Evolutionary conservation across 2,888 invertebrate genomes (phyloP).

Genomic region (Priocnemis perturbator): DNA sequence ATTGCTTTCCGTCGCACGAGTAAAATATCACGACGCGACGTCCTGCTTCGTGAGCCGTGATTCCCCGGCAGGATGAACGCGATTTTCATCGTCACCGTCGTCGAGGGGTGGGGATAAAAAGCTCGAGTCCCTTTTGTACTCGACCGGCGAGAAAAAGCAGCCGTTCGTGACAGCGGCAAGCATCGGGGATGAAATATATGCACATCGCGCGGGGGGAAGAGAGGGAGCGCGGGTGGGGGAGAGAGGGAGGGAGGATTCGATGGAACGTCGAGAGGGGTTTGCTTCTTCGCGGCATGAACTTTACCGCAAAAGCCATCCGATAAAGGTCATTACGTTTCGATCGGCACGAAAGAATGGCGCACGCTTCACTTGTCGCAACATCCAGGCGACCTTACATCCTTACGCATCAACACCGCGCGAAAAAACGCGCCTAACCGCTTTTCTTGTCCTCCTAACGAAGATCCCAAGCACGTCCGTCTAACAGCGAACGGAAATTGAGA

Average conservation of each 20-base stretch:
- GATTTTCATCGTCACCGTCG: slow-evolving; percentile 19
- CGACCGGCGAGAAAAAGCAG: slow-evolving; percentile 49
- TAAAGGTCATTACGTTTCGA: slow-evolving; percentile 64
- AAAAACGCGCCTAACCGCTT: too few species aligned
- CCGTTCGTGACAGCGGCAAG: slow-evolving; percentile 44
- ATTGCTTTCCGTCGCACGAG: too few species aligned
- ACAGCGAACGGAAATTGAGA: too few species aligned
- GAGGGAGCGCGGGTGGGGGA: slow-evolving; percentile 13
- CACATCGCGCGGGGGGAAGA: slow-evolving; percentile 15
- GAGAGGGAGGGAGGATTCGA: slow-evolving; percentile 30
- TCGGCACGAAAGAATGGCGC: slow-evolving; percentile 34
- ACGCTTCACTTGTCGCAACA: too few species aligned
- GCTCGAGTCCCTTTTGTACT: slow-evolving; percentile 59
- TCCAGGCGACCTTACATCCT: too few species aligned
- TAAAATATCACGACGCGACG: background rate
- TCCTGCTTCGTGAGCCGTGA: slow-evolving; percentile 24
- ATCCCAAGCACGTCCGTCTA: too few species aligned
- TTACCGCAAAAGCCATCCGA: slow-evolving; percentile 56
- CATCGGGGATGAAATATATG: slow-evolving; percentile 61
- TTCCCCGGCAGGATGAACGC: slow-evolving; percentile 1
- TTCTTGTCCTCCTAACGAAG: too few species aligned
- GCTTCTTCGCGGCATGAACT: slow-evolving; percentile 30
- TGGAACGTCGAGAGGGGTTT: slow-evolving; percentile 17
- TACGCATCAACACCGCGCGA: too few species aligned
- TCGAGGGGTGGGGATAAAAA: slow-evolving; percentile 30